Base-by-base conservation (phyloP, 2,113 vertebrate species). In the Nycticryphes semicollaris region DNA sequence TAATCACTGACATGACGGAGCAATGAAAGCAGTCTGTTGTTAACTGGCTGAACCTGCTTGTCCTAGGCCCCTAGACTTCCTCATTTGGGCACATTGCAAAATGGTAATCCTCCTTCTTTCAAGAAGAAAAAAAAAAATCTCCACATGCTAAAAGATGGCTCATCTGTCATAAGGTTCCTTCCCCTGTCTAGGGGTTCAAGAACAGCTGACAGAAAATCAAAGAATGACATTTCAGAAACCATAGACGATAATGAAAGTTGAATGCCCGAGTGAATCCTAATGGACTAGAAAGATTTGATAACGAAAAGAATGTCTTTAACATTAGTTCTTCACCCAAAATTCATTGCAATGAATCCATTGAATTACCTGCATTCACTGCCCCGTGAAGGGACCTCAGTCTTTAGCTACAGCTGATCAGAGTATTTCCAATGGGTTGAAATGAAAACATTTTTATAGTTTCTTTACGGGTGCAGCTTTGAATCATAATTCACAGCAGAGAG, bases 21-120 rank as follows among this genome's bases (percentile, higher is more conserved):
- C 89, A 84, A 82, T 82, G 88, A 94, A 96, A 96, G 84, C 56
- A 84, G 87, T 64, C 57, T 96, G 63, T 82, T 95, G 73, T 96
- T 94, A 94, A 87, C 94, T 57, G 88, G 18, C 80, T 80, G 72
- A 79, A 48, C 59, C 0, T 3, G 57, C 81, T 39, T 28, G 45
- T 51, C 54, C 72, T 0, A 2, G 91, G 90, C n/a, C 51, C 51
- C 47, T 12, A 60, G 73, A 82, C 88, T 78, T 93, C 75, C 81
- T 84, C 1, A 0, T 79, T 53, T 10, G 22, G 54, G 48, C 39
- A 6, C 31, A 28, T 47, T 47, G 19, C 72, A 91, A 51, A 62
- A 74, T 6, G 30, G 45, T 33, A 54, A 64, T 89, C 57, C 51
- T 73, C 35, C 45, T 43, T 50, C 68, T 28, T 80, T 56, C 51